Percentiles rank a stretch among this genome's conserved stretches.
phyloP scores from a whole-genome alignment of 2,888 invertebrate genomes.

The Tiliacea citrago region DNA sequence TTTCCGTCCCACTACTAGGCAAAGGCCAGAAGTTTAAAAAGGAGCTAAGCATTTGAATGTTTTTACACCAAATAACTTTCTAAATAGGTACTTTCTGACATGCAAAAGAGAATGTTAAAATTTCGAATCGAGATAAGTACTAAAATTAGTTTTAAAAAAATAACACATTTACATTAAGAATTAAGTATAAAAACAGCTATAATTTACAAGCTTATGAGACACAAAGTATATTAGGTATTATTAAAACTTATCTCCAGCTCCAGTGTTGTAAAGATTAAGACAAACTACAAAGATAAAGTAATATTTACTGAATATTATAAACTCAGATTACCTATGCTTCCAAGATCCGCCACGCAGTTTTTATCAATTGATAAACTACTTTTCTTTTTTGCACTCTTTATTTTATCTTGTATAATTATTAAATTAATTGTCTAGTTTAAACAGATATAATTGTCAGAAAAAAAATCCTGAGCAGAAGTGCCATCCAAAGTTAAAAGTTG shows the following conservation, averaged over 20 bases:
- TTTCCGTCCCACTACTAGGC: not conserved
- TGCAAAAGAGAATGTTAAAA: not conserved
- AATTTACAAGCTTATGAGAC: conserved; percentile 30
- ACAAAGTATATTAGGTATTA: conserved; percentile 20
- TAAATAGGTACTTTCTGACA: conserved; percentile 17
- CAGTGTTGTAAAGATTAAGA: conserved; percentile 48
- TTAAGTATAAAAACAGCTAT: conserved; percentile 5
- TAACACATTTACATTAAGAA: not conserved
- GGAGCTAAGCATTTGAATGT: no score
- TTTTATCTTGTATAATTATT: no score
- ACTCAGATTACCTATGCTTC: conserved; percentile 33
- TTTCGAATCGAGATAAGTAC: not conserved
- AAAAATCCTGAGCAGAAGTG: no score
- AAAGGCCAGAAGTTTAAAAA: no score
- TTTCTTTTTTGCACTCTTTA: no score
- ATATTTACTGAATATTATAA: conserved; percentile 39
- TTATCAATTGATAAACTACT: conserved; percentile 1
- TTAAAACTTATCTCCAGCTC: conserved; percentile 37
- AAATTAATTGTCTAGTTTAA: no score
- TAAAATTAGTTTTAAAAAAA: not conserved
- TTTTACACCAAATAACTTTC: conserved; percentile 18
- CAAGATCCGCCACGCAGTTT: conserved; percentile 23
- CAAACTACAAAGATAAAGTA: conserved; percentile 10
- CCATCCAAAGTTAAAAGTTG: no score
- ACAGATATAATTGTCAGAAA: no score